phyloP scores from a whole-genome alignment of 2,113 vertebrate genomes.

The Cebidichthys violaceus region DNA sequence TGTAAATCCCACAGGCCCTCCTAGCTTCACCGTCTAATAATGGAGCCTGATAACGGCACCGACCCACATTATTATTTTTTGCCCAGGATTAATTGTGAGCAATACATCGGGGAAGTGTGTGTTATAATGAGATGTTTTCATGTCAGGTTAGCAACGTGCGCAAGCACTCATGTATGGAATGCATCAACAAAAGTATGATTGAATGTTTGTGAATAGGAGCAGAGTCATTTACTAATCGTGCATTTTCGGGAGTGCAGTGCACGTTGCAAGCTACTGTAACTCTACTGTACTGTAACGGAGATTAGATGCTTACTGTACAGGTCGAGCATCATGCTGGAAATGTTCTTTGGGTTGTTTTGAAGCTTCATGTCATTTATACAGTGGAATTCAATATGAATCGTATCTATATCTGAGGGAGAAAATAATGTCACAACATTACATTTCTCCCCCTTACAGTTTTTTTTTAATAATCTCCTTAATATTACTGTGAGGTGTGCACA shows the following conservation, averaged over 20 bases:
- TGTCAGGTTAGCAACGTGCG: background rate
- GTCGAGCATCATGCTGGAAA: background rate
- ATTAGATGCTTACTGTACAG: background rate
- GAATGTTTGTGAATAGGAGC: background rate
- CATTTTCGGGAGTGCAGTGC: background rate
- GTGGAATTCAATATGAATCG: conserved; percentile 1
- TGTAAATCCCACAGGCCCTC: conserved; percentile 45
- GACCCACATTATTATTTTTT: conserved; percentile 3
- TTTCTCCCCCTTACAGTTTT: background rate
- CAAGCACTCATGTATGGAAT: background rate
- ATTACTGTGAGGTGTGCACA: background rate
- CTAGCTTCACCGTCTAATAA: conserved; percentile 27
- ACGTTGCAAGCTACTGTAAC: background rate
- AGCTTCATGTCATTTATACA: conserved; percentile 17
- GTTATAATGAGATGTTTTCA: background rate
- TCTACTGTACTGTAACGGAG: too few species aligned
- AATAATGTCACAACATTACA: background rate
- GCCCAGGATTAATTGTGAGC: background rate
- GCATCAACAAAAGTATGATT: background rate
- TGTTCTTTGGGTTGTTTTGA: background rate
- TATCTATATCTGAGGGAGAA: background rate
- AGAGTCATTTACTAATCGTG: background rate
- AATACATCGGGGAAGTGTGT: background rate
- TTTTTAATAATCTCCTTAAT: conserved; percentile 11
- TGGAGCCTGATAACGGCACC: conserved; percentile 15